Base-by-base conservation (phyloP, 2,888 invertebrate genomes). In the Prionchulus punctatus region DNA sequence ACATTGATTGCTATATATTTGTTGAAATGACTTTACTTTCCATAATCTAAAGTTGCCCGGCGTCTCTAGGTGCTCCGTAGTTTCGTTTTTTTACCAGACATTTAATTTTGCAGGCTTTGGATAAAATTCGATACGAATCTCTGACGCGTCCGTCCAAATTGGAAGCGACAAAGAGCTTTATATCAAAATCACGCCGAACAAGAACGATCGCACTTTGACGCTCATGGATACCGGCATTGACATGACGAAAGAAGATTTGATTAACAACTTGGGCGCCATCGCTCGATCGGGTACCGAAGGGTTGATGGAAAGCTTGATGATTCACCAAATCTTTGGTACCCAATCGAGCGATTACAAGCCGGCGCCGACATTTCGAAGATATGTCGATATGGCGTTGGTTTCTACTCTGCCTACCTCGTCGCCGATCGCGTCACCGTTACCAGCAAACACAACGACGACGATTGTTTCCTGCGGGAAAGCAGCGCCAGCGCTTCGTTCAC, bases 331-430 rank as follows among this genome's bases (percentile, higher is more conserved):
- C n/a, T n/a, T n/a, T n/a, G n/a, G n/a, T n/a, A n/a, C n/a, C 98
- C 98, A 78, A 98, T 98, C 96, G 98, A 99, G 75, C 96, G 96
- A 55, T 80, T 98, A 55, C 90, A 92, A 73, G 94, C 96, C 61
- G 96, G 96, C 62, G 96, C 96, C 57, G 98, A 98, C 70, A 98
- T 98, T 67, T 91, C 90, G 65, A 98, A 98, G 96, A 98, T 98
- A 75, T 96, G 98, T 75, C 96, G 98, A 77, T 98, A 98, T 76
- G 96, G 96, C 80, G 98, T 98, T 62, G 96, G 96, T 76, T 98
- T 98, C 82, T 98, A 96, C 77, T 98, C 96, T 0, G 91, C 94
- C 51, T 98, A 96, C 75, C 77, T 98, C 63, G 82, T 98, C 53
- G 94, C 96, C 43, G 96, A 98, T 74, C 81, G 66, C 70, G 91